phyloP scores from a whole-genome alignment of 2,888 invertebrate genomes.

The Nomada goodeniana region DNA sequence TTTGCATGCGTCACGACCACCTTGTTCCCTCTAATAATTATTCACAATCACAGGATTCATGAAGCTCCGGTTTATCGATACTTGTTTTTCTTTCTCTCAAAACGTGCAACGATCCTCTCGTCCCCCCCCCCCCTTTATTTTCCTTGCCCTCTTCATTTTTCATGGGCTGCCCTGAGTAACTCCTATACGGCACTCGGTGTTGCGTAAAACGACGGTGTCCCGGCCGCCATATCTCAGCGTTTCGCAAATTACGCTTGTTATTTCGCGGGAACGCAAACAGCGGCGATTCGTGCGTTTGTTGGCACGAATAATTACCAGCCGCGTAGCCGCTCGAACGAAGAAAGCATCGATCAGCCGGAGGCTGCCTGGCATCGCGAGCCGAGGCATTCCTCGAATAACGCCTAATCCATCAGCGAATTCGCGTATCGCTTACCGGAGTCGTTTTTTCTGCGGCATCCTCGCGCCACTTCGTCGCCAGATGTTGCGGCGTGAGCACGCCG shows the following conservation, averaged over 20 bases:
- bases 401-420: conserved; percentile 71
- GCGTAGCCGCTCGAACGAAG: conserved; percentile 43
- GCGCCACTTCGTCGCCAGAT: conserved; percentile 63
- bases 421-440: conserved; percentile 62
- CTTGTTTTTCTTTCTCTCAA: no score
- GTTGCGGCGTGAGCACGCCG: conserved; percentile 64
- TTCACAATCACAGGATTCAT: no score
- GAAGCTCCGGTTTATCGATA: no score
- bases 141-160: no score
- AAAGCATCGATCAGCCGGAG: conserved; percentile 65
- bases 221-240: conserved; percentile 10
- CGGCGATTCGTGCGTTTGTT: conserved; percentile 37
- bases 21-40: no score
- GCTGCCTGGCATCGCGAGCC: conserved; percentile 44
- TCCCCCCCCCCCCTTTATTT: no score
- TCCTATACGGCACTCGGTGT: background rate
- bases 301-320: conserved; percentile 45
- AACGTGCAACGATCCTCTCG: no score
- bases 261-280: conserved; percentile 38
- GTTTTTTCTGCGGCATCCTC: conserved; percentile 34
- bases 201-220: conserved; percentile 14
- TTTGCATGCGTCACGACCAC: no score
- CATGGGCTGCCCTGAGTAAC: background rate
- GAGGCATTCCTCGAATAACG: conserved; percentile 67
- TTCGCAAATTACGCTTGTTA: conserved; percentile 30